Conservation (phyloP, 2,113 vertebrate genomes). For the Phalacrocorax brasilianus region DNA sequence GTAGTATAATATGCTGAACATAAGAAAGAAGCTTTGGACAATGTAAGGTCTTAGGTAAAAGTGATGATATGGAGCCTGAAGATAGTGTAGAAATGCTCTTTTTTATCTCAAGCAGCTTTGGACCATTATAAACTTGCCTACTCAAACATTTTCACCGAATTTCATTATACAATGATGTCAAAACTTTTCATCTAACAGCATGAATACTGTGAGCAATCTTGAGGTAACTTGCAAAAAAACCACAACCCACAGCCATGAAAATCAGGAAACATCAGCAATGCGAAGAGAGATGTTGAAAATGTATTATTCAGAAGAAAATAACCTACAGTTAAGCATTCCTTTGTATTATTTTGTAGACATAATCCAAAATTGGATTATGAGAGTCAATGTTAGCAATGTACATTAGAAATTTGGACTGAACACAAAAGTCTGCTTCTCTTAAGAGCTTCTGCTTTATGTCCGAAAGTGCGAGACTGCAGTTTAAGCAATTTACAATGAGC, state of each 20-base stretch:
- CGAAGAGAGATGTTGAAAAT: background rate
- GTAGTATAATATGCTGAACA: background rate
- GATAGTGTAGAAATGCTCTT: background rate
- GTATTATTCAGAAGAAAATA: background rate
- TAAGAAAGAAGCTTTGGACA: background rate
- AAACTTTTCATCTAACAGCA: background rate
- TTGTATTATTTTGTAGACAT: background rate
- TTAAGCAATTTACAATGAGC: background rate
- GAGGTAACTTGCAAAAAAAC: background rate
- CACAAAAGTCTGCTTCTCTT: background rate
- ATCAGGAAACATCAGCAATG: rapidly evolving
- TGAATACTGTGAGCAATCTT: background rate
- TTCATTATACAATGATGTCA: background rate
- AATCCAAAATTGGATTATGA: background rate
- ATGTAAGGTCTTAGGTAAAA: background rate
- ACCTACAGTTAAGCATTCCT: background rate
- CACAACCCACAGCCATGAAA: rapidly evolving
- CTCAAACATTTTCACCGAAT: background rate
- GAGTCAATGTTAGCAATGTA: background rate
- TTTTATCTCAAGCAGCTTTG: background rate
- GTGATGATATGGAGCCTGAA: background rate
- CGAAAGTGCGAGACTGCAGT: background rate
- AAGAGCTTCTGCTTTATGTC: background rate
- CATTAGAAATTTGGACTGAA: background rate
- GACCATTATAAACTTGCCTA: background rate